Conservation (phyloP, 2,113 vertebrate genomes). For the Arenaria interpres region DNA sequence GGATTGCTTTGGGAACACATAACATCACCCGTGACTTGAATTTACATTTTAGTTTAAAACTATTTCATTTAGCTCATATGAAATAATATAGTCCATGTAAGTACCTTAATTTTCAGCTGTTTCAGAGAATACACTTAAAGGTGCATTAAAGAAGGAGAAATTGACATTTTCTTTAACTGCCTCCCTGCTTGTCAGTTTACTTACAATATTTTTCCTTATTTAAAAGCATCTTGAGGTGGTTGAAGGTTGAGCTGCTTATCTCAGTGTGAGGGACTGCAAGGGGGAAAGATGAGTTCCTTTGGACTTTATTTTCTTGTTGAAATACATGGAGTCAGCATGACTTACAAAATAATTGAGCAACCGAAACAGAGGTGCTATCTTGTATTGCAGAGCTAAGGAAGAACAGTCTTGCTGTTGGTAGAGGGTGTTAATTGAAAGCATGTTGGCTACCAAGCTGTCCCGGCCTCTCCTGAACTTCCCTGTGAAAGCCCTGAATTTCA, state of each 20-base stretch:
- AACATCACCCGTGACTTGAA: neutral
- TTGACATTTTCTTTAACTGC: neutral
- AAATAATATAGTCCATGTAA: neutral
- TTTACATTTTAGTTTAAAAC: neutral
- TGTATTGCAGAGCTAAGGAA: constrained; percentile 65
- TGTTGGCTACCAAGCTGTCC: constrained; percentile 68
- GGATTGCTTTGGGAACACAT: neutral
- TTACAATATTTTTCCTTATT: neutral
- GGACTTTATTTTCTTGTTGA: constrained; percentile 22
- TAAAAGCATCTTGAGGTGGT: neutral
- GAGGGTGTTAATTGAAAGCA: neutral
- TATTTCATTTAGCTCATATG: neutral
- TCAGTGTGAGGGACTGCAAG: neutral
- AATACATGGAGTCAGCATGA: neutral
- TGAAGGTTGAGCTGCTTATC: constrained; percentile 13
- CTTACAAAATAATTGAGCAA: constrained; percentile 19
- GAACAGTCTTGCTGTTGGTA: neutral
- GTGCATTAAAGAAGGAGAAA: neutral
- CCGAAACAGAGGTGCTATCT: neutral
- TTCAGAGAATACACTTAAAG: neutral
- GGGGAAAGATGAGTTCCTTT: neutral
- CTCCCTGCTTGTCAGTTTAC: neutral
- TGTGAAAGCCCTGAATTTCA: constrained; percentile 51
- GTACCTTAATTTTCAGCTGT: neutral
- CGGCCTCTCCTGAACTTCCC: constrained; percentile 57